phyloP scores from a whole-genome alignment of 1,140 invertebrate genomes.

The Caerostris darwini region DNA sequence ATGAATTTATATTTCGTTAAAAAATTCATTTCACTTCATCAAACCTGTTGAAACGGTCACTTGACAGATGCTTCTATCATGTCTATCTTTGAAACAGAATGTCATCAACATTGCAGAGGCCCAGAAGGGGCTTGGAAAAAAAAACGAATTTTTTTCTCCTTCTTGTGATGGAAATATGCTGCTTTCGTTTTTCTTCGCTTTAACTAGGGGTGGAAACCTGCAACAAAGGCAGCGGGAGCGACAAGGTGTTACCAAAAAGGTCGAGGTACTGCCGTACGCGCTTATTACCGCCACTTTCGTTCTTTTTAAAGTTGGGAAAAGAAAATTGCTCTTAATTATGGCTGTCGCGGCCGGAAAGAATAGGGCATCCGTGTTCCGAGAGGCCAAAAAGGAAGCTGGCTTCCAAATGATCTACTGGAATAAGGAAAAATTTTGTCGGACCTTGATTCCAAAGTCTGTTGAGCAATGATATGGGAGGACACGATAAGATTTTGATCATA shows the following conservation, averaged over 20 bases:
- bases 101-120: no score
- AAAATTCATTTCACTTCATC: no score
- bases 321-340: constrained; percentile 14
- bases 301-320: neutral
- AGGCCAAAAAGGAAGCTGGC: neutral
- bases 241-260: constrained; percentile 7
- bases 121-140: no score
- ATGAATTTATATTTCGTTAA: no score
- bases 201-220: constrained; percentile 12
- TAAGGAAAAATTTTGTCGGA: neutral
- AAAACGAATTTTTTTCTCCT: neutral
- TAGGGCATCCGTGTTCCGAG: neutral
- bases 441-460: neutral
- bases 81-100: no score
- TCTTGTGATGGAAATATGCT: neutral
- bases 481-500: no score
- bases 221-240: neutral
- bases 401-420: no score
- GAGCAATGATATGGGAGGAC: neutral
- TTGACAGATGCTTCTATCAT: no score
- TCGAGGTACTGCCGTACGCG: neutral
- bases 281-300: neutral
- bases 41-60: no score
- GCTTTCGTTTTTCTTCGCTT: neutral
- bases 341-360: neutral